These are phyloP conservation scores for Fragum fragum DNA, from an alignment of 2,888 invertebrate species.

Conservation along the genomic window DNA sequence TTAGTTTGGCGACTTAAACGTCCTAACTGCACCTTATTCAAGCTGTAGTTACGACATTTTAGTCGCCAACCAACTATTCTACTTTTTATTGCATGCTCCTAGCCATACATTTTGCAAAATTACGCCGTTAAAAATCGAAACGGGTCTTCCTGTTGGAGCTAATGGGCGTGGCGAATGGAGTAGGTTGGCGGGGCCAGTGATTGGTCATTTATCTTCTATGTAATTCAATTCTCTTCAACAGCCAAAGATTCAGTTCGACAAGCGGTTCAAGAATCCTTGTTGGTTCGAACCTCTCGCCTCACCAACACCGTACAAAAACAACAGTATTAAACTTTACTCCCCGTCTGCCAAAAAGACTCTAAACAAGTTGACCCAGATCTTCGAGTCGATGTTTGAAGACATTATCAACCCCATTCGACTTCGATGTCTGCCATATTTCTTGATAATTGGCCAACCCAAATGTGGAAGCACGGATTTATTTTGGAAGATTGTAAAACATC, in stretches of 20 bases:
- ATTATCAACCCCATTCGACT: conserved; percentile 58
- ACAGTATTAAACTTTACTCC: conserved; percentile 69
- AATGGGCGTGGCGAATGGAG: too few species aligned
- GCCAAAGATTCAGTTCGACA: conserved; percentile 70
- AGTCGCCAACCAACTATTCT: too few species aligned
- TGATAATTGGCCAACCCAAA: conserved; percentile 81
- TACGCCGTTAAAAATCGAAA: too few species aligned
- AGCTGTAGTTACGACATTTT: too few species aligned
- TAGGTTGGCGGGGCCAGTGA: too few species aligned
- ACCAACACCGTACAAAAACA: conserved; percentile 72
- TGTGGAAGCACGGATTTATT: conserved; percentile 82
- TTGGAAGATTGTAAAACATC: conserved; percentile 75
- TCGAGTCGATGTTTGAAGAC: conserved; percentile 33
- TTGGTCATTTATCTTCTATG: too few species aligned
- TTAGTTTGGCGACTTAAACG: too few species aligned
- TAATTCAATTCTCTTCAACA: conserved; percentile 66
- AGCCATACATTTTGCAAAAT: too few species aligned
- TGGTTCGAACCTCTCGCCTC: conserved; percentile 76
- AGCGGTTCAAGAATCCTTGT: conserved; percentile 79
- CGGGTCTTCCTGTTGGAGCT: too few species aligned
- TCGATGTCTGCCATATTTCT: conserved; percentile 95
- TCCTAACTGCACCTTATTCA: too few species aligned
- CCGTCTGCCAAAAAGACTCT: conserved; percentile 52
- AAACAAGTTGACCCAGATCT: conserved; percentile 35
- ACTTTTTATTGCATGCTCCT: too few species aligned